These are phyloP conservation scores for Nomada lathburiana DNA, from an alignment of 2,888 invertebrate genomes.

Conservation along the genomic window DNA sequence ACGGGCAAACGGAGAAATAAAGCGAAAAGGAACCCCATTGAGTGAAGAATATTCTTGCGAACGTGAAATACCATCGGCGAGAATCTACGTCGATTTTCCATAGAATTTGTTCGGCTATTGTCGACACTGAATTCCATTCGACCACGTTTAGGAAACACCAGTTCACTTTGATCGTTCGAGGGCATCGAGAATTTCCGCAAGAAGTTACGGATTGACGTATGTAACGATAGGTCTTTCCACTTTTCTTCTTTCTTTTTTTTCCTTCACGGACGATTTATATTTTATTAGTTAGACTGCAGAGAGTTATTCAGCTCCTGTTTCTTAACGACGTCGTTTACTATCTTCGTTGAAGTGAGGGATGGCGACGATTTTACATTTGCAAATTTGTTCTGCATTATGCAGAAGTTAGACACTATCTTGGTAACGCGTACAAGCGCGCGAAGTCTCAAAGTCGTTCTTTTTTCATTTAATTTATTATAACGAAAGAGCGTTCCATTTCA, in stretches of 20 bases:
- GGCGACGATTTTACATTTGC: neutral
- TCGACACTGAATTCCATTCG: neutral
- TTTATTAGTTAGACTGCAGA: neutral
- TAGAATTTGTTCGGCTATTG: neutral
- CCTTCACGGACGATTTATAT: no score
- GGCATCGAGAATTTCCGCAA: neutral
- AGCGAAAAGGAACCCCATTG: neutral
- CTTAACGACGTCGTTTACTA: neutral
- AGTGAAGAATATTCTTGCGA: neutral
- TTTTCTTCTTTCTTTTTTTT: neutral
- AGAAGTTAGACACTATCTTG: no score
- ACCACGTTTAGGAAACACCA: neutral
- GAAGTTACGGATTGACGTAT: neutral
- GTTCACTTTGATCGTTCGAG: neutral
- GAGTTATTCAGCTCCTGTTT: neutral
- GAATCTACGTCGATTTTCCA: slow-evolving; percentile 9
- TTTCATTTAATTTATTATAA: neutral
- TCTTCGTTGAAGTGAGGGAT: neutral
- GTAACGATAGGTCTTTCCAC: no score
- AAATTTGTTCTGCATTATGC: neutral
- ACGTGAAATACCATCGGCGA: neutral
- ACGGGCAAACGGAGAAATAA: slow-evolving; percentile 6
- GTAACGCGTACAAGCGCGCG: neutral
- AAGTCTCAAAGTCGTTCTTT: neutral
- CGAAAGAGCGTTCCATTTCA: no score